Base-by-base conservation (phyloP, 2,888 invertebrate species). In the Spatulosminthurus flaviceps region DNA sequence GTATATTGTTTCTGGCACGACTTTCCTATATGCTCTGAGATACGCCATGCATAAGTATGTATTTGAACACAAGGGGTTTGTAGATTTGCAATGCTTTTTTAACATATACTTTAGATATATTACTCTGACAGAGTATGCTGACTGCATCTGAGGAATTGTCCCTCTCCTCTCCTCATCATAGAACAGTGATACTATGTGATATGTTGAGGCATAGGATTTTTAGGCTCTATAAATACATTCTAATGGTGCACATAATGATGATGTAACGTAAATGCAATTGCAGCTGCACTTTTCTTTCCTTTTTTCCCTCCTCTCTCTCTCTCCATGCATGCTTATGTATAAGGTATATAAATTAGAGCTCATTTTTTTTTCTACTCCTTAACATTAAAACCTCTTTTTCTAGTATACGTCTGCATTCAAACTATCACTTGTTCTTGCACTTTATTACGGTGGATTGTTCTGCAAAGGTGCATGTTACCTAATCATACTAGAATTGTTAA, bases 331-430 rank as follows among this genome's bases (percentile, higher is more conserved):
- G 13, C 41, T 7, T 41, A 9, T 9, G 41, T 41, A 41, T 9
- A 9, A 13, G 41, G 7, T 7, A 41, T 41, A 13, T 41, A 13
- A 41, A n/a, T n/a, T n/a, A n/a, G n/a, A n/a, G 34, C 34, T 7
- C 34, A 34, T 4, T 7, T 34, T 51, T 51, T 51, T 51, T 51
- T 16, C 16, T 2, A 51, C 51, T 51, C 16, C 9, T 51, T n/a
- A n/a, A n/a, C n/a, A n/a, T n/a, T n/a, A n/a, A 51, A 51, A 51
- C 51, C 51, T 51, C 51, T 51, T 51, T 51, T 51, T 51, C n/a
- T 2, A 41, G 41, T n/a, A n/a, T n/a, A 34, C 51, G 51, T 51
- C 51, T 51, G 51, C 51, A 51, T 51, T 19, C 16, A 51, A 19
- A n/a, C 51, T 19, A 51, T 51, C 2, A 19, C 51, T 51, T 19